These are phyloP conservation scores for Boloria euphrosyne DNA, from an alignment of 2,888 invertebrate genomes.

Conservation along the genomic window DNA sequence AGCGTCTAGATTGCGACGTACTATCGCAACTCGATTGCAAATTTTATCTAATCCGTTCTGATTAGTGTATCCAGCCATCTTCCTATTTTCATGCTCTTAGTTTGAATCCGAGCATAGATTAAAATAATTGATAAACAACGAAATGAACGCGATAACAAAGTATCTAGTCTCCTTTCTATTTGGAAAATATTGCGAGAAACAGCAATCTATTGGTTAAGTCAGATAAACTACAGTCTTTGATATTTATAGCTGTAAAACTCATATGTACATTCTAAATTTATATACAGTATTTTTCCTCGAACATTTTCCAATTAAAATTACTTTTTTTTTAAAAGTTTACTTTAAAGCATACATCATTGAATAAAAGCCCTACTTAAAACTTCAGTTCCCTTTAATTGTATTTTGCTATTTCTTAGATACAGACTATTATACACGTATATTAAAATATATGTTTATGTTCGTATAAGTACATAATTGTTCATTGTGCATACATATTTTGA, in stretches of 20 bases:
- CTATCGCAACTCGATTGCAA: slow-evolving; percentile 44
- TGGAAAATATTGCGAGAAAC: slow-evolving; percentile 5
- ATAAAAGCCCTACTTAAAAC: too few relatives aligned
- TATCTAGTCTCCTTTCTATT: slow-evolving; percentile 19
- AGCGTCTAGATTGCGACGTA: slow-evolving; percentile 36
- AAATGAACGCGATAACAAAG: slow-evolving; percentile 31
- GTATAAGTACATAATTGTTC: too few relatives aligned
- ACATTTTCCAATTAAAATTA: too few relatives aligned
- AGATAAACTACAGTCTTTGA: not conserved
- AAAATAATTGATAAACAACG: slow-evolving; percentile 37
- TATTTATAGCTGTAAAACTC: not conserved
- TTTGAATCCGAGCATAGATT: slow-evolving; percentile 34
- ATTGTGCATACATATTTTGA: too few relatives aligned
- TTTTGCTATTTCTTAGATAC: too few relatives aligned
- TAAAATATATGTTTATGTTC: too few relatives aligned
- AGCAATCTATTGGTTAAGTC: not conserved
- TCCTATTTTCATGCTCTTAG: slow-evolving; percentile 37
- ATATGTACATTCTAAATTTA: not conserved
- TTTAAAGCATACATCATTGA: too few relatives aligned
- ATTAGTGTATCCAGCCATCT: slow-evolving; percentile 42
- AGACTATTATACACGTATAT: too few relatives aligned
- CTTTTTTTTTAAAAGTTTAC: too few relatives aligned
- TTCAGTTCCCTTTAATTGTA: too few relatives aligned
- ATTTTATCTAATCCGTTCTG: slow-evolving; percentile 42
- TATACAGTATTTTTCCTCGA: too few relatives aligned